A percentile compares a stretch with the other conserved stretches of the same genome.
Conservation (phyloP, 2,113 vertebrate species). For the Boleophthalmus pectinirostris region DNA sequence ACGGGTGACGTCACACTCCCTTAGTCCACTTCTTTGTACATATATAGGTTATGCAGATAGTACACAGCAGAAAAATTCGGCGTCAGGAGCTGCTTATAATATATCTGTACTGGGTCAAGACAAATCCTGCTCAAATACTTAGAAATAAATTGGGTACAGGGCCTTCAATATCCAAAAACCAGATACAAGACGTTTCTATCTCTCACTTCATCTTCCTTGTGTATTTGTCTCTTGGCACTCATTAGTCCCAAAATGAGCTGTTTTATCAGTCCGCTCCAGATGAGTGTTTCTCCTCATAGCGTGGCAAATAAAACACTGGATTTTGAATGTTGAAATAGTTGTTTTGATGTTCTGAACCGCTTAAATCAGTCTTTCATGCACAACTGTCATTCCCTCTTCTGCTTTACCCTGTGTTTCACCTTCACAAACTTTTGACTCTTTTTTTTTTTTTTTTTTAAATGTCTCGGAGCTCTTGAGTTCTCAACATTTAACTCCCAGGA, state of each 20-base stretch:
- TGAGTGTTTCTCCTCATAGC: slow-evolving; percentile 15
- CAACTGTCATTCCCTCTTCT: slow-evolving; percentile 6
- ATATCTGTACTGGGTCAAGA: no score
- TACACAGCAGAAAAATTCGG: no score
- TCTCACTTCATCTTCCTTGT: slow-evolving; percentile 19
- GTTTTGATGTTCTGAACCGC: slow-evolving; percentile 30
- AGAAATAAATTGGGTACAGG: no score
- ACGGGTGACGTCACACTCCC: no score
- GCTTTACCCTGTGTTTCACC: slow-evolving; percentile 9
- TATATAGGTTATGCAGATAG: no score
- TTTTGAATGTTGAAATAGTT: slow-evolving; percentile 16
- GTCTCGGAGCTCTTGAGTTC: slow-evolving; percentile 20
- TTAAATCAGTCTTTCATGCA: slow-evolving; percentile 11
- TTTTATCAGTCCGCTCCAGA: slow-evolving; percentile 17
- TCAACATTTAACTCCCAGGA: slow-evolving; percentile 15
- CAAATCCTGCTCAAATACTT: no score
- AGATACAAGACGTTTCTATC: slow-evolving; percentile 47
- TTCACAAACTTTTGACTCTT: slow-evolving; percentile 19
- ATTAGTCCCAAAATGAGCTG: slow-evolving; percentile 24
- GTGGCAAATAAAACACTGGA: slow-evolving; percentile 1
- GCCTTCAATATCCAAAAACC: no score
- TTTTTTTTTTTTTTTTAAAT: slow-evolving; percentile 1
- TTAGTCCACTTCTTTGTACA: no score
- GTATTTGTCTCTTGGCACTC: slow-evolving; percentile 15
- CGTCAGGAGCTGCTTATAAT: no score